Evolutionary conservation across 2,888 invertebrate genomes (phyloP).

Genomic region (Chironomus tentans): DNA sequence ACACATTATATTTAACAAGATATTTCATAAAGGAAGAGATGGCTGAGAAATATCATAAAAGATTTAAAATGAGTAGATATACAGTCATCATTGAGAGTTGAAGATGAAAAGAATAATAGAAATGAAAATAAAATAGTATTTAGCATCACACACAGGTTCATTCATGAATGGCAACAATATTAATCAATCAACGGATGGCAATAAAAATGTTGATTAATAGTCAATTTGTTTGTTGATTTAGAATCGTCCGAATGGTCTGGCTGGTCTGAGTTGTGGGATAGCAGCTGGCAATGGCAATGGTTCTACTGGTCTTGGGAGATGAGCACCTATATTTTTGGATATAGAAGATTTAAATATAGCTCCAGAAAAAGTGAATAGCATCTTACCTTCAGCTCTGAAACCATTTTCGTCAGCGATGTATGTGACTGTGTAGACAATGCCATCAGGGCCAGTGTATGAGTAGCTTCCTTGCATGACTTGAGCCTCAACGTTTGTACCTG

Average conservation of each 20-base stretch:
- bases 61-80: no score
- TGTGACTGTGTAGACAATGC: slow-evolving; percentile 47
- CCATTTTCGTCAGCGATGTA: slow-evolving; percentile 46
- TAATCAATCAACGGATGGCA: neutral
- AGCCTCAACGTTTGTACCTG: slow-evolving; percentile 48
- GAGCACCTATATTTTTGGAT: no score
- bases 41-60: no score
- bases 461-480: slow-evolving; percentile 52
- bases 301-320: slow-evolving; percentile 41
- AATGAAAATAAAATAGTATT: neutral
- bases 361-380: no score
- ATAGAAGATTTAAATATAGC: no score
- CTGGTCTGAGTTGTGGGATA: slow-evolving; percentile 29
- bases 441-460: slow-evolving; percentile 51
- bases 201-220: neutral
- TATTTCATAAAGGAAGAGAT: no score
- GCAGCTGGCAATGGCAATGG: slow-evolving; percentile 36
- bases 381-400: slow-evolving; percentile 44
- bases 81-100: no score
- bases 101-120: neutral
- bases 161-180: neutral
- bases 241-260: neutral
- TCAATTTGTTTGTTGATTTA: neutral
- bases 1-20: no score
- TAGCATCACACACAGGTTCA: neutral